These are phyloP conservation scores for Drusus annulatus DNA, from an alignment of 1,140 invertebrate species.

Conservation along the genomic window DNA sequence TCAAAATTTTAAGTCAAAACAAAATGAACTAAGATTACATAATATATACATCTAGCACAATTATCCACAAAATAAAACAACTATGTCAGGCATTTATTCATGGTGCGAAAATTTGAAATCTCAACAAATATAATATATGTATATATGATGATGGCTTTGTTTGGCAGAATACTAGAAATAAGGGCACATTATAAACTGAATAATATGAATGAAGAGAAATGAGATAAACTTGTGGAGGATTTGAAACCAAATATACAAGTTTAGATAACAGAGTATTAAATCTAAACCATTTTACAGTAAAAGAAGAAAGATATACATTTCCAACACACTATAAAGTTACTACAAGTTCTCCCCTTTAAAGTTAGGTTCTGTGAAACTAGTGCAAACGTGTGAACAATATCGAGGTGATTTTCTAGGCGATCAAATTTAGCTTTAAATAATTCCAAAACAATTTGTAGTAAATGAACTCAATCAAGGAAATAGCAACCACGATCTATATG, in stretches of 20 bases:
- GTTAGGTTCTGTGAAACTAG: conserved; percentile 2
- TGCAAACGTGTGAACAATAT: conserved; percentile 28
- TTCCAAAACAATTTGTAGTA: neutral
- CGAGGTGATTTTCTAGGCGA: conserved; percentile 15
- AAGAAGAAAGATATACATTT: conserved; percentile 12
- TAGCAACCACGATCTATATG: neutral
- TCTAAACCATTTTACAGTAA: neutral
- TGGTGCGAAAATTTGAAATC: conserved; percentile 58
- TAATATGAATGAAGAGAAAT: conserved; percentile 37
- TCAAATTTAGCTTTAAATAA: neutral
- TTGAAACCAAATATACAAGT: conserved; percentile 29
- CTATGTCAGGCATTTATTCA: conserved; percentile 58
- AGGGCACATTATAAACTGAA: conserved; percentile 46
- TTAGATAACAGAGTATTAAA: conserved; percentile 33
- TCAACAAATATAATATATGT: conserved; percentile 53
- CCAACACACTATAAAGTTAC: neutral
- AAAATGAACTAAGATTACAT: conserved; percentile 60
- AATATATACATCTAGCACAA: conserved; percentile 60
- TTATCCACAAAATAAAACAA: conserved; percentile 61
- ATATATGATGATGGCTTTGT: conserved; percentile 46
- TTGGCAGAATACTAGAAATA: conserved; percentile 57
- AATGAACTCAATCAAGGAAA: neutral
- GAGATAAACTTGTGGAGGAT: conserved; percentile 21
- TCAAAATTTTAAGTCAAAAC: conserved; percentile 58
- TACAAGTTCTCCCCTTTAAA: neutral